Evolutionary conservation across 2,888 invertebrate species (phyloP).

Genomic region (Drosophila kokeensis): DNA sequence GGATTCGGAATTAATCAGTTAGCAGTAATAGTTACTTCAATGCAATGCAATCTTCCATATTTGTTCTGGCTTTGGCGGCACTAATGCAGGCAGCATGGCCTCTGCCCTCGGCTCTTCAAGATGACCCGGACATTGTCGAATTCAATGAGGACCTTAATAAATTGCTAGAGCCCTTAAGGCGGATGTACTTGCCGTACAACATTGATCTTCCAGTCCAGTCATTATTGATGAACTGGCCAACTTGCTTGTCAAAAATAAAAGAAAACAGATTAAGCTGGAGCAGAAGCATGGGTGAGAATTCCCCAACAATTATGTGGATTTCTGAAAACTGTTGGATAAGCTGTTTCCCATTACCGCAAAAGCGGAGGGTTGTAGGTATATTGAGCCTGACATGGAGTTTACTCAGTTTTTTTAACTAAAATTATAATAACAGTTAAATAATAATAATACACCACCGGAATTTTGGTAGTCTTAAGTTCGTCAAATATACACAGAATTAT

Average conservation of each 20-base stretch:
- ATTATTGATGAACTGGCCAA: neutral
- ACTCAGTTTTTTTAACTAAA: neutral
- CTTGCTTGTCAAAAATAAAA: neutral
- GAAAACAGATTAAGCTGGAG: neutral
- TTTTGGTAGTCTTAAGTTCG: neutral
- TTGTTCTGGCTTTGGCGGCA: conserved; percentile 7
- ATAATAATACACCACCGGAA: neutral
- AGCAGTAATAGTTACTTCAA: neutral
- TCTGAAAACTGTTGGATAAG: neutral
- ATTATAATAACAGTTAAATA: neutral
- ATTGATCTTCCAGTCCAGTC: neutral
- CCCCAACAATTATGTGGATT: neutral
- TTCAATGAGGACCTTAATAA: conserved; percentile 13
- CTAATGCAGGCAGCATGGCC: conserved; percentile 11
- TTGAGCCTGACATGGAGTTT: neutral
- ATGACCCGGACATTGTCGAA: neutral
- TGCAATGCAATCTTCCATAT: conserved; percentile 27
- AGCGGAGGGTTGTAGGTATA: neutral
- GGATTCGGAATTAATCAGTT: neutral
- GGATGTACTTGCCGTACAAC: neutral
- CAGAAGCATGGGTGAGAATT: neutral
- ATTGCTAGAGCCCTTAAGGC: neutral
- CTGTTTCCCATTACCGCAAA: neutral
- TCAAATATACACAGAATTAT: neutral
- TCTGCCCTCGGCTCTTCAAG: conserved; percentile 16